Evolutionary conservation across 2,888 invertebrate genomes (phyloP).

Genomic region (Luffia ferchaultella): DNA sequence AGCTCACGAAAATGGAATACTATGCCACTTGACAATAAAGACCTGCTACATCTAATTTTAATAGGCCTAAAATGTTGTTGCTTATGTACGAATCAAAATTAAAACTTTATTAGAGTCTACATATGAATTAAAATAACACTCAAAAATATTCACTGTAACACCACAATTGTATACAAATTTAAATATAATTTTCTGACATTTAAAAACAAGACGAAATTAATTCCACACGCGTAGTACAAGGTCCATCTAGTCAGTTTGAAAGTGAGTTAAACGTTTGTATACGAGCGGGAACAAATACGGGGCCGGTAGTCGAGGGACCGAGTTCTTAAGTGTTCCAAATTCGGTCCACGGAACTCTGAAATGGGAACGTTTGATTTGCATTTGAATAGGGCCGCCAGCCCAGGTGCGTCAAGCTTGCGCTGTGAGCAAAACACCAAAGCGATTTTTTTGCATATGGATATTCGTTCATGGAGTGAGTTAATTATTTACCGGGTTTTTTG

Average conservation of each 20-base stretch:
- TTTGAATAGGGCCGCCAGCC: constrained; percentile 64
- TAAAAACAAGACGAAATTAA: neutral
- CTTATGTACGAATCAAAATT: no score
- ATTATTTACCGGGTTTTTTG: constrained; percentile 23
- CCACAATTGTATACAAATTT: no score
- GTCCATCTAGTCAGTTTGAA: neutral
- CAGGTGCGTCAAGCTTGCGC: constrained; percentile 59
- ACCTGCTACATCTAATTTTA: no score
- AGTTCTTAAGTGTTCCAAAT: neutral
- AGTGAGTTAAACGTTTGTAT: neutral
- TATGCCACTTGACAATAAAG: no score
- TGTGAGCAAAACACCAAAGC: constrained; percentile 38
- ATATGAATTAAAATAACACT: no score
- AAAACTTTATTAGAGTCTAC: no score
- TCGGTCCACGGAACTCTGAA: constrained; percentile 31
- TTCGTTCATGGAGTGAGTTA: constrained; percentile 16
- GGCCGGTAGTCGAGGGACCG: neutral
- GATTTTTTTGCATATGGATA: constrained; percentile 16
- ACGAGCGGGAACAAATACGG: neutral
- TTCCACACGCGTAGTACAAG: neutral
- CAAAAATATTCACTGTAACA: no score
- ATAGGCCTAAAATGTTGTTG: no score
- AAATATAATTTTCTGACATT: no score
- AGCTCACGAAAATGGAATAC: no score
- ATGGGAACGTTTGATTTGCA: constrained; percentile 69